A percentile compares a stretch with the other conserved stretches of the same genome.
Conservation (phyloP, 2,113 vertebrate genomes). For the Natator depressus region DNA sequence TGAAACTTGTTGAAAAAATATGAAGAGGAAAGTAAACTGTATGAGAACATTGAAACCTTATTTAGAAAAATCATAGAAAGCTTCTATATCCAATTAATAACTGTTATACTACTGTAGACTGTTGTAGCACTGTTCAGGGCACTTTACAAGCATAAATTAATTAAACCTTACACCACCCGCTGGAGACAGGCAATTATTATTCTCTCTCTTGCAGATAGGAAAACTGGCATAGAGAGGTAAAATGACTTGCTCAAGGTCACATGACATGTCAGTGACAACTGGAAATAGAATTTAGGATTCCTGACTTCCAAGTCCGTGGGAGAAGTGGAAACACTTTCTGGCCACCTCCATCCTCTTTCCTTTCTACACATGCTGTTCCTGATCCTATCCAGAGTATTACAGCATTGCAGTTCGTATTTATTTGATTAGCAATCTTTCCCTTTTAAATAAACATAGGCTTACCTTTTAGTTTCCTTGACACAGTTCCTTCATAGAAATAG, state of each 20-base stretch:
- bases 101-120: conserved; percentile 17
- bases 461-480: not conserved
- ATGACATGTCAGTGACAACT: conserved; percentile 59
- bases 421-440: not conserved
- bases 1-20: not conserved
- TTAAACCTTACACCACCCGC: conserved; percentile 68
- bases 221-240: conserved; percentile 45
- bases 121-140: conserved; percentile 21
- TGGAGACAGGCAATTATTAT: conserved; percentile 65
- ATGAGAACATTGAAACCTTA: not conserved
- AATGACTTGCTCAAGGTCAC: conserved; percentile 25
- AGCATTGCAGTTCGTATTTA: not conserved
- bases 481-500: not conserved
- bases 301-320: not conserved
- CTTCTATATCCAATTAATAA: conserved; percentile 28
- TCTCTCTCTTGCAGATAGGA: conserved; percentile 56
- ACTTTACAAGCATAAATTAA: conserved; percentile 62
- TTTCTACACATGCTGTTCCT: not conserved
- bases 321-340: not conserved
- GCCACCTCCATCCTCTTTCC: not conserved
- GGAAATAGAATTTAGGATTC: conserved; percentile 59
- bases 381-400: not conserved
- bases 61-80: not conserved
- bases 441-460: not conserved
- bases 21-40: not conserved